Percentiles rank a stretch among this genome's conserved stretches.
phyloP scores from a whole-genome alignment of 2,888 invertebrate species.

The Amiota communis region DNA sequence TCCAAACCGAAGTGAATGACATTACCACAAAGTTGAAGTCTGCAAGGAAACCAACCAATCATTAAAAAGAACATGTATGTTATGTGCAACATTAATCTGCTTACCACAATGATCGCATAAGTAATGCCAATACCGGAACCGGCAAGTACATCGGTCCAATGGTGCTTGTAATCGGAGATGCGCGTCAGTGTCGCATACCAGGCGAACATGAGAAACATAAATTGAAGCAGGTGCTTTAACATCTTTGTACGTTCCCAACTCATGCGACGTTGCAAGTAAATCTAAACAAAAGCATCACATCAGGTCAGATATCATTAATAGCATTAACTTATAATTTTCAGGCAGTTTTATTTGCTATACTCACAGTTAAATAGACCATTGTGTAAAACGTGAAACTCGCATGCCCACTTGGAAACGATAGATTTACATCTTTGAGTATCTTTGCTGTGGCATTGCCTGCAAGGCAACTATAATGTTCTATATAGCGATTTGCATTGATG shows the following conservation, averaged over 20 bases:
- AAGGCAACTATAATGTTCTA: conserved; percentile 82
- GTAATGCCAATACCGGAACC: conserved; percentile 82
- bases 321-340: too few relatives aligned
- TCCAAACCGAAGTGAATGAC: neutral
- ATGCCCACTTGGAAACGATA: conserved; percentile 94
- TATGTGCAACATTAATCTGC: conserved; percentile 62
- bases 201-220: conserved; percentile 83
- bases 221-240: conserved; percentile 87
- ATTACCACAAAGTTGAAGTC: conserved; percentile 60
- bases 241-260: conserved; percentile 87
- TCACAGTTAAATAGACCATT: conserved; percentile 88
- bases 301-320: too few relatives aligned
- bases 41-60: conserved; percentile 36
- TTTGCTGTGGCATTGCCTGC: conserved; percentile 73
- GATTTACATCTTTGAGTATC: conserved; percentile 82
- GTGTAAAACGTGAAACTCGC: conserved; percentile 90
- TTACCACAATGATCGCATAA: conserved; percentile 81
- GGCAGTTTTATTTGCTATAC: conserved; percentile 66
- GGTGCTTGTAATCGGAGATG: conserved; percentile 96
- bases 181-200: conserved; percentile 91
- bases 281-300: conserved; percentile 74
- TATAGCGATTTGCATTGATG: conserved; percentile 79
- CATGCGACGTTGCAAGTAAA: conserved; percentile 91
- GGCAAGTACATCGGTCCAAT: conserved; percentile 95
- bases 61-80: neutral